Conservation (phyloP, 2,888 invertebrate species). For the Noctua janthina region DNA sequence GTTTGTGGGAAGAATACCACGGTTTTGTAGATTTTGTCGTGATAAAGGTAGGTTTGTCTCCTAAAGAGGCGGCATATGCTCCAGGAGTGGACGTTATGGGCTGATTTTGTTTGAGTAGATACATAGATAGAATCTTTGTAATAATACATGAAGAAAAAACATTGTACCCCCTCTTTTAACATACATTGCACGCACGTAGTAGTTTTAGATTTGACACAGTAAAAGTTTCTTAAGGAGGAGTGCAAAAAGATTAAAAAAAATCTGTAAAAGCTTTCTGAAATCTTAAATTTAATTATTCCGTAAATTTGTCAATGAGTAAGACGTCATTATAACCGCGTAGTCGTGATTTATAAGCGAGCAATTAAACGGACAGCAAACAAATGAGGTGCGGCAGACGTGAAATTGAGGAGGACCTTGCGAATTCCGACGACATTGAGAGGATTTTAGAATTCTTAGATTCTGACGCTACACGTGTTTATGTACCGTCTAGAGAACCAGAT, state of each 20-base stretch:
- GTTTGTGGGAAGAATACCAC: neutral
- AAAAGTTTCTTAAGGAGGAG: neutral
- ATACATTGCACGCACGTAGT: neutral
- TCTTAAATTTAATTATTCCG: neutral
- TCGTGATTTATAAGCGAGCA: conserved; percentile 9
- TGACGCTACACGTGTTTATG: conserved; percentile 29
- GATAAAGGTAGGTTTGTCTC: neutral
- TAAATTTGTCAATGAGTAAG: conserved; percentile 5
- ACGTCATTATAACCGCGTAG: neutral
- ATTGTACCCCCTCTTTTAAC: neutral
- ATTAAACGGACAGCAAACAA: conserved; percentile 30
- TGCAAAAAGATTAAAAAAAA: neutral
- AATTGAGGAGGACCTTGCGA: conserved; percentile 46
- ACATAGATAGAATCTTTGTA: neutral
- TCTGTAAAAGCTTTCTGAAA: neutral
- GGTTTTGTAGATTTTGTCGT: neutral
- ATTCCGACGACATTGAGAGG: conserved; percentile 20
- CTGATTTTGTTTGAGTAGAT: neutral
- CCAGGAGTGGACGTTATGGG: neutral
- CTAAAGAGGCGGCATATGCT: neutral
- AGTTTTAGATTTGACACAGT: neutral
- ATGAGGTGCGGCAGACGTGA: conserved; percentile 24
- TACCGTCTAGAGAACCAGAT: conserved; percentile 4
- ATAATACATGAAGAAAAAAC: neutral
- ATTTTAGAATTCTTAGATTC: conserved; percentile 18